Base-by-base conservation (phyloP, 2,113 vertebrate species). In the Microtus oregoni region DNA sequence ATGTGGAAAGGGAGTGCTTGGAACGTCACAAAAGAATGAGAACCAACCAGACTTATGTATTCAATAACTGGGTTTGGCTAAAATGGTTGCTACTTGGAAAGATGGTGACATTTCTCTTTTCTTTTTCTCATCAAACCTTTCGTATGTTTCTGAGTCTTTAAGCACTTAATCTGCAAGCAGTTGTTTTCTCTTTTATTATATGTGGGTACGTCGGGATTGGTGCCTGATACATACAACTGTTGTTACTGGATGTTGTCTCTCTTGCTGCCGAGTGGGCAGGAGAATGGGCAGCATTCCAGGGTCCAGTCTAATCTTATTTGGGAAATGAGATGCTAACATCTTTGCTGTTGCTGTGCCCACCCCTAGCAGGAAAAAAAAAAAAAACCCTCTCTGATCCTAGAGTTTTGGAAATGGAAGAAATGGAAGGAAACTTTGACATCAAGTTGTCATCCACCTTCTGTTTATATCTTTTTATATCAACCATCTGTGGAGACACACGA, bases 1-100 rank as follows among this genome's bases (percentile, higher is more conserved):
- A 19, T 75, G 32, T 93, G 65, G 93, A 95, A 94, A 94, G 58
- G 65, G n/a, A 83, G 83, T 58, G 1, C 89, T 83, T 70, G 26
- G 63, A 91, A 93, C 55, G 35, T 94, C 73, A 86, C 73, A 73
- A 30, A 85, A 35, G 28, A 89, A 82, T 89, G 67, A 8, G 82
- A 92, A 87, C 67, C 17, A 38, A 32, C 19, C 30, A 50, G 52
- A 86, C 82, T 95, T 86, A 50, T 94, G 92, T 92, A 88, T 70
- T 86, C 44, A 50, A 58, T 32, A 9, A 67, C 90, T 82, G 35
- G 86, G 86, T 90, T 79, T 89, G 35, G 73, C 67, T 86, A 63
- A 93, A 90, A 87, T 83, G 52, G 55, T 50, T 41, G 50, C 78
- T 91, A 28, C 67, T 55, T 30, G 55, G 61, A 52, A 83, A 22